Percentiles rank a stretch among this genome's conserved stretches.
Conservation (phyloP, 2,888 invertebrate species). For the Ethmia dodecea region DNA sequence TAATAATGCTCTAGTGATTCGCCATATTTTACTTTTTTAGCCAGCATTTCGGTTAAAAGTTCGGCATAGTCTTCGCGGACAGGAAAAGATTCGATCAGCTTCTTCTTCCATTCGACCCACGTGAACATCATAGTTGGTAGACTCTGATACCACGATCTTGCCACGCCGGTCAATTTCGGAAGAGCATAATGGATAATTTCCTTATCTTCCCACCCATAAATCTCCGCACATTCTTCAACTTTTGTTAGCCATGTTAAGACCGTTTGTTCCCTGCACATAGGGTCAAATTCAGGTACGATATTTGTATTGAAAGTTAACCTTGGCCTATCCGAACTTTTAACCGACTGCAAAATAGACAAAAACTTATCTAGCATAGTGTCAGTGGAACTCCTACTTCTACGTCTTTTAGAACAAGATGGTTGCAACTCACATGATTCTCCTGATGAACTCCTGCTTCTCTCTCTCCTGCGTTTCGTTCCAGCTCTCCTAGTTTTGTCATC, state of each 20-base stretch:
- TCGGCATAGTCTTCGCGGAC: constrained; percentile 16
- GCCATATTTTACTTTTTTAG: constrained; percentile 8
- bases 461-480: no score
- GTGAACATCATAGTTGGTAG: constrained; percentile 10
- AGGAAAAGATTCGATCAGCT: constrained; percentile 16
- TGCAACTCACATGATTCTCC: neutral
- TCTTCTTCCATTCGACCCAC: constrained; percentile 18
- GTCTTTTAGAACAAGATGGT: no score
- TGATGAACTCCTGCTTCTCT: neutral
- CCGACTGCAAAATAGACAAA: neutral
- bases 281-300: neutral
- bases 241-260: constrained; percentile 1
- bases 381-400: neutral
- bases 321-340: neutral
- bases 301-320: neutral
- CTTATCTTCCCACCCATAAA: constrained; percentile 7
- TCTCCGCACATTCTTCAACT: constrained; percentile 12
- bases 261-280: neutral
- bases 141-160: constrained; percentile 18
- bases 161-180: no score
- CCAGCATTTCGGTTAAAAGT: constrained; percentile 15
- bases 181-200: constrained; percentile 11
- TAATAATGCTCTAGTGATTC: no score
- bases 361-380: neutral
- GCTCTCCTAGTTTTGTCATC: no score